Conservation (phyloP, 2,888 invertebrate genomes). For the Tetragonula carbonaria region DNA sequence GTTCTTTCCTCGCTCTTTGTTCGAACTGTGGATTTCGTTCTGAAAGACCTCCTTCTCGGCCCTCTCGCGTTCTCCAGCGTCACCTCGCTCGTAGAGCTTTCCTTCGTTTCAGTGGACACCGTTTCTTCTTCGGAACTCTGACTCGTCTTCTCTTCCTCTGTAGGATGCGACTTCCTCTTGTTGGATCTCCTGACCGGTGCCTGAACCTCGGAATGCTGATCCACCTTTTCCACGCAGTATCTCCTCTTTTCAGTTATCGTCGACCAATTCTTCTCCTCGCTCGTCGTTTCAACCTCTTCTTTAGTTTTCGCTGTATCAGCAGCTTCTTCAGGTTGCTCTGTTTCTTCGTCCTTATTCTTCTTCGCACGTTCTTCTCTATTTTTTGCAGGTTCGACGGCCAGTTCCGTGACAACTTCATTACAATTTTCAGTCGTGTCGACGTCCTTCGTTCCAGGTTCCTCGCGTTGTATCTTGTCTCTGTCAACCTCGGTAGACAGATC, state of each 20-base stretch:
- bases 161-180: slow-evolving; percentile 45
- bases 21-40: slow-evolving; percentile 11
- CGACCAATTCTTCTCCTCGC: not conserved
- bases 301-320: no score
- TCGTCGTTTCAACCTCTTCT: not conserved
- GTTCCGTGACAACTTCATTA: slow-evolving; percentile 12
- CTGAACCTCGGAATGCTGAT: slow-evolving; percentile 6
- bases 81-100: not conserved
- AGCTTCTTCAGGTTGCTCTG: not conserved
- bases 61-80: not conserved
- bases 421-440: not conserved
- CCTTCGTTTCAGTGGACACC: not conserved
- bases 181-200: slow-evolving; percentile 30
- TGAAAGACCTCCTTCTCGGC: slow-evolving; percentile 37
- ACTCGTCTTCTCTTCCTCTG: slow-evolving; percentile 13
- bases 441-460: slow-evolving; percentile 43
- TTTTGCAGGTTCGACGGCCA: slow-evolving; percentile 9
- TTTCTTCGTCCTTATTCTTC: not conserved
- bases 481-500: not conserved
- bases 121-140: slow-evolving; percentile 12
- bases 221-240: not conserved
- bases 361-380: not conserved
- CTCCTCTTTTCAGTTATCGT: slow-evolving; percentile 36
- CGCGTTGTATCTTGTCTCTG: slow-evolving; percentile 50
- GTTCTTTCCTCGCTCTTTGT: not conserved